Conservation (phyloP, 2,888 invertebrate genomes). For the Vannuccia rotundouncinata region DNA sequence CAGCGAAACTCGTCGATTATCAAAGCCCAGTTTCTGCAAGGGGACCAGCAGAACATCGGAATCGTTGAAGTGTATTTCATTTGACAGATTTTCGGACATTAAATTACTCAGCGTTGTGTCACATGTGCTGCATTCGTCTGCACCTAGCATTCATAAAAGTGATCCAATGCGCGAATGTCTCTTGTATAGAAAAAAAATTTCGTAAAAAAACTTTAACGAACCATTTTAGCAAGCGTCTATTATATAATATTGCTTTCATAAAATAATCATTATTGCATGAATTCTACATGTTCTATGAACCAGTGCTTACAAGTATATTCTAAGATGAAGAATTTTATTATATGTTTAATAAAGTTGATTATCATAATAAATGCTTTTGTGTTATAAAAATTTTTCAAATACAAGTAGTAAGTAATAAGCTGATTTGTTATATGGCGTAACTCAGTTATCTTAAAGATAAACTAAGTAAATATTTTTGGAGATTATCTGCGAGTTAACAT, state of each 20-base stretch:
- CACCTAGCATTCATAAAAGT: constrained; percentile 8
- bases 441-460: constrained; percentile 12
- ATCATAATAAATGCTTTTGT: constrained; percentile 7
- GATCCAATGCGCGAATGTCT: constrained; percentile 9
- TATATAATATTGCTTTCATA: constrained; percentile 8
- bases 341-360: constrained; percentile 14
- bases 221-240: background rate
- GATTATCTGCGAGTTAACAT: background rate
- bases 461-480: constrained; percentile 9
- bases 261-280: constrained; percentile 2
- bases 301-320: background rate
- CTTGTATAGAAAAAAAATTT: too few relatives aligned
- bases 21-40: constrained; percentile 6
- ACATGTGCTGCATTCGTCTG: constrained; percentile 19
- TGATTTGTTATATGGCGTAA: constrained; percentile 20
- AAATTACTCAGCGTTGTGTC: constrained; percentile 21
- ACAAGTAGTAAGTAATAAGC: background rate
- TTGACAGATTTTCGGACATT: constrained; percentile 8
- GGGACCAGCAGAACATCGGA: background rate
- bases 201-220: background rate
- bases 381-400: background rate
- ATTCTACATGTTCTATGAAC: background rate
- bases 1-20: constrained; percentile 21
- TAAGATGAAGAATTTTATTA: background rate
- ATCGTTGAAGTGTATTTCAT: constrained; percentile 12